Evolutionary conservation across 2,888 invertebrate genomes (phyloP), one percentile per base, ranked within the genome.

Genomic region (Clunio marinus): DNA sequence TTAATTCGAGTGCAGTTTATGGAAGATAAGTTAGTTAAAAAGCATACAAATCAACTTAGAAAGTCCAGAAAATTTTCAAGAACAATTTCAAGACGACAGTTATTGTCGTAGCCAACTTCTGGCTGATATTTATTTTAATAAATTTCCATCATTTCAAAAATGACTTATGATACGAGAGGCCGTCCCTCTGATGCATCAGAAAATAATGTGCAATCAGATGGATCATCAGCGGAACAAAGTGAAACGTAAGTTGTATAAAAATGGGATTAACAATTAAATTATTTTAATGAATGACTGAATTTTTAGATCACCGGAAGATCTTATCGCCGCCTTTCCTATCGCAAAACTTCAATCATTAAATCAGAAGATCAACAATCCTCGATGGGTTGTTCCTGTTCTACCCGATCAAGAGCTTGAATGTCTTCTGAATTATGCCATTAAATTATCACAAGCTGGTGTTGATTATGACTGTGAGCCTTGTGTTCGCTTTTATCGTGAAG

Each of bases 341-440:
- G 86, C 87, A 62, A 93, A 95, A 80, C 81, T 97, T 77, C 87
- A 88, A 73, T 87, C 89, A 73, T 82, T 97, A 74, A 96, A 96
- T 81, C 96, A 96, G 78, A 96, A 96, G 85, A 95, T 97, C 77
- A 94, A 94, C 74, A 89, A 91, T 81, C 89, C 95, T 70, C 85
- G 96, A 75, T 97, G 97, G 97, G 94, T 97, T 71, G 96, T 97
- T 65, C 97, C 97, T 35, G 97, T 97, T 66, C 81, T 97, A 75
- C 96, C 97, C 10, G 95, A 96, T 75, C 96, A 96, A 81, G 96
- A 97, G 80, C 81, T 97, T 74, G 96, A 96, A 81, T 88, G 91
- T 75, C 84, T 97, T 72, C 82, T 97, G 71, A 88, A 92, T 80
- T 91, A 93, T 73, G 87, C 95, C 72, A 93, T 93, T 73, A 90